phyloP scores from a whole-genome alignment of 2,113 vertebrate genomes.

The Procavia capensis region DNA sequence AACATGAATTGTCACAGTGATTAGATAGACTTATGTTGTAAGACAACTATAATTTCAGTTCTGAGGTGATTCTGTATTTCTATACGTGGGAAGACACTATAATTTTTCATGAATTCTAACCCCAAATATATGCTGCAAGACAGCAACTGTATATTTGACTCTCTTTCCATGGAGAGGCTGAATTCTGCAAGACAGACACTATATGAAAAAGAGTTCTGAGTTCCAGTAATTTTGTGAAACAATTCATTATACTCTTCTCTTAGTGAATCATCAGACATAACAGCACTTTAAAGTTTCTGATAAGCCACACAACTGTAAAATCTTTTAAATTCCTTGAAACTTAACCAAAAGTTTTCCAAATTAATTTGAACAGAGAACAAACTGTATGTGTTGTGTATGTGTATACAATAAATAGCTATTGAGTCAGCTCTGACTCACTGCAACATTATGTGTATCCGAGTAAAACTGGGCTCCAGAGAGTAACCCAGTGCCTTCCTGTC shows the following conservation, averaged over 20 bases:
- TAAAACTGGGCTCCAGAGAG: too few relatives aligned
- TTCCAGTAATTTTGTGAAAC: background rate
- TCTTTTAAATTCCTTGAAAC: background rate
- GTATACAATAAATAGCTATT: too few relatives aligned
- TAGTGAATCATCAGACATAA: background rate
- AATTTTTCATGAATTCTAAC: background rate
- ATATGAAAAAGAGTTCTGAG: background rate
- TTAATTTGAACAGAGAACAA: background rate
- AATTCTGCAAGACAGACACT: too few relatives aligned
- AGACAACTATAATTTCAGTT: background rate
- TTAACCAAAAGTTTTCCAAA: background rate
- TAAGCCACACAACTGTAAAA: background rate
- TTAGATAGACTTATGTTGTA: background rate
- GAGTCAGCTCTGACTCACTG: too few relatives aligned
- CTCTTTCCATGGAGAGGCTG: too few relatives aligned
- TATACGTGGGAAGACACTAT: background rate
- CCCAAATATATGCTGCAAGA: background rate
- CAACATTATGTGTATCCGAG: too few relatives aligned
- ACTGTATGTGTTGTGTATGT: background rate
- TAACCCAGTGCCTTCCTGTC: too few relatives aligned
- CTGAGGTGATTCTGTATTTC: background rate
- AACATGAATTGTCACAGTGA: background rate
- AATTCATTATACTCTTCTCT: background rate
- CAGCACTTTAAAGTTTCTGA: background rate
- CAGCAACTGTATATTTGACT: too few relatives aligned